Percentiles rank a stretch among this genome's conserved stretches.
Conservation (phyloP, 2,888 invertebrate genomes). For the Dynastes hyllus region DNA sequence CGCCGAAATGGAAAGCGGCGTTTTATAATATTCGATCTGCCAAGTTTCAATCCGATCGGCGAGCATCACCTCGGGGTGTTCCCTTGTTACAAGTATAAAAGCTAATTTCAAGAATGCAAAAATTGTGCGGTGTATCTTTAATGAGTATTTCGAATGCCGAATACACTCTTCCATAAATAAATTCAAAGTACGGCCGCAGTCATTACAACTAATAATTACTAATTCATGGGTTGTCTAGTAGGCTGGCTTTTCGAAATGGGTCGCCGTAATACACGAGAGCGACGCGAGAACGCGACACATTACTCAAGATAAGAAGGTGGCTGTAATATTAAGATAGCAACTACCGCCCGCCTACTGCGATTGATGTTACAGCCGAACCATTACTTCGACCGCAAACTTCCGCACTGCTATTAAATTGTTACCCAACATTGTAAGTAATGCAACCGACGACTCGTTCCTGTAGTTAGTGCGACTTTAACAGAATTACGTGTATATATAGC, state of each 20-base stretch:
- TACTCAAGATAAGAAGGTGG: constrained; percentile 53
- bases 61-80: no score
- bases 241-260: constrained; percentile 23
- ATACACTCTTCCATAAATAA: constrained; percentile 4
- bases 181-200: constrained; percentile 9
- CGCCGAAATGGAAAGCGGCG: no score
- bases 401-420: constrained; percentile 48
- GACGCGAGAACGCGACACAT: constrained; percentile 50
- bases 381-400: constrained; percentile 49
- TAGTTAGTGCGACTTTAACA: constrained; percentile 12
- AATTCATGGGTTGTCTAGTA: constrained; percentile 37
- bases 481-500: constrained; percentile 9
- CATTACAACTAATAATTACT: constrained; percentile 41
- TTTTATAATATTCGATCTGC: no score
- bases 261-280: constrained; percentile 39
- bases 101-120: neutral
- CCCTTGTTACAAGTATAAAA: no score
- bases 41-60: no score
- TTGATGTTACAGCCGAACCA: constrained; percentile 52
- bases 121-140: neutral
- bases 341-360: constrained; percentile 50
- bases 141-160: neutral
- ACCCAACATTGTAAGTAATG: constrained; percentile 35
- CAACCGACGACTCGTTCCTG: constrained; percentile 21
- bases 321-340: constrained; percentile 54